Percentiles rank a stretch among this genome's conserved stretches.
phyloP scores from a whole-genome alignment of 1,140 invertebrate genomes.

The Agrypnia vestita region DNA sequence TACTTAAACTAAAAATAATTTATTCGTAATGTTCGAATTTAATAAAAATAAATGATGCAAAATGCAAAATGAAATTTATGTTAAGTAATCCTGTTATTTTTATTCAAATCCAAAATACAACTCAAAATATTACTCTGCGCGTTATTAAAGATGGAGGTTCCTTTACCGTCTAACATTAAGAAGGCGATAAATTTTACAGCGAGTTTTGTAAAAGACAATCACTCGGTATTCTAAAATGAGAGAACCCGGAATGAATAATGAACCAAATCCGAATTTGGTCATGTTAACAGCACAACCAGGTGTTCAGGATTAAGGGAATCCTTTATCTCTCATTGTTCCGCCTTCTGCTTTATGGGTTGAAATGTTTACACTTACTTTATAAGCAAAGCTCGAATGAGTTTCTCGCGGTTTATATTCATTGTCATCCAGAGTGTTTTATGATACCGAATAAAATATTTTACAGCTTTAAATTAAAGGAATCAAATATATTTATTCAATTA shows the following conservation, averaged over 20 bases:
- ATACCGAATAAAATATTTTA: no score
- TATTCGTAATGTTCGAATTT: no score
- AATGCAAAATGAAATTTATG: no score
- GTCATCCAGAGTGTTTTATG: background rate
- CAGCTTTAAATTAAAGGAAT: no score
- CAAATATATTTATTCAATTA: no score
- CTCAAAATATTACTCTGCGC: no score
- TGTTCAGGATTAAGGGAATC: constrained; percentile 42
- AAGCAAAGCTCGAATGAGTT: constrained; percentile 23
- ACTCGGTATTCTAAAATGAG: constrained; percentile 19
- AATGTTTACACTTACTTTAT: constrained; percentile 44
- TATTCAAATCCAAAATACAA: background rate
- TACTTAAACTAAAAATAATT: no score
- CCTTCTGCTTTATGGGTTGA: constrained; percentile 37
- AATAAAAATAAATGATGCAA: no score
- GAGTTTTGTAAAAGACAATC: constrained; percentile 40
- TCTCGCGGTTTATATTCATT: constrained; percentile 10
- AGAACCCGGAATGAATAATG: constrained; percentile 34
- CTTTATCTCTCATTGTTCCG: constrained; percentile 42
- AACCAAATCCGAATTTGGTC: constrained; percentile 45
- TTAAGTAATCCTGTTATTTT: no score
- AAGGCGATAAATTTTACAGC: constrained; percentile 36
- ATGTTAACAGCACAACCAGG: constrained; percentile 49
- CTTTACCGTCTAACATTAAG: constrained; percentile 14
- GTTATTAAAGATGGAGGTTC: background rate